phyloP scores from a whole-genome alignment of 2,113 vertebrate genomes.

The Cyphomyrus plagiostoma region DNA sequence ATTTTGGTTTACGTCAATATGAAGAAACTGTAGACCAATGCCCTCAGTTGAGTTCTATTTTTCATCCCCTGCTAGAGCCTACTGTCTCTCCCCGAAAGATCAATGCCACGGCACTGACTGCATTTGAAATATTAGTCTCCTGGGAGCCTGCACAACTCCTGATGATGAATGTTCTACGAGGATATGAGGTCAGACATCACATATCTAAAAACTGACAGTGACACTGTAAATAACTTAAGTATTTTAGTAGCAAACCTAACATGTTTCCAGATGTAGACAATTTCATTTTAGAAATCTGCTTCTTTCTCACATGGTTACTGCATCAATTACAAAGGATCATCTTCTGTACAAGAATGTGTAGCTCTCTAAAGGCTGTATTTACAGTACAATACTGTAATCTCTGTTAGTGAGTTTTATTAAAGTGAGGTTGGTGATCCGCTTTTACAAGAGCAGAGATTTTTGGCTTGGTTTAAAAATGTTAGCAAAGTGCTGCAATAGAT shows the following conservation, averaged over 20 bases:
- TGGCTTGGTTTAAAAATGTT: not conserved
- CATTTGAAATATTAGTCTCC: constrained; percentile 85
- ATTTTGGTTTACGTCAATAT: not conserved
- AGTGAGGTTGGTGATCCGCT: not conserved
- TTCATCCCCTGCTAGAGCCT: constrained; percentile 65
- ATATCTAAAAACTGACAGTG: too few relatives aligned
- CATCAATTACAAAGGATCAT: not conserved
- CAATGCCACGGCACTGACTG: constrained; percentile 70
- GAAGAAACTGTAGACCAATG: not conserved
- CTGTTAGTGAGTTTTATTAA: not conserved
- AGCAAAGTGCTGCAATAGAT: not conserved
- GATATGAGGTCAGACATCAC: constrained; percentile 76
- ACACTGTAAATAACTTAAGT: not conserved
- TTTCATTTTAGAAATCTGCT: not conserved
- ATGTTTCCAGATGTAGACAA: not conserved
- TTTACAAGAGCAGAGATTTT: not conserved
- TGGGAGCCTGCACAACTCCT: constrained; percentile 79
- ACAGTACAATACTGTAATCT: not conserved
- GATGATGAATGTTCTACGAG: constrained; percentile 71
- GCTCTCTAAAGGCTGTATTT: not conserved
- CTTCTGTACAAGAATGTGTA: not conserved
- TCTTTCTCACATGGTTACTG: not conserved
- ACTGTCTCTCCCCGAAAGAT: constrained; percentile 72
- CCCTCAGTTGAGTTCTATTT: not conserved
- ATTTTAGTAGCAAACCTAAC: not conserved